Conservation (phyloP, 1,140 invertebrate species). For the Dreissena polymorpha region DNA sequence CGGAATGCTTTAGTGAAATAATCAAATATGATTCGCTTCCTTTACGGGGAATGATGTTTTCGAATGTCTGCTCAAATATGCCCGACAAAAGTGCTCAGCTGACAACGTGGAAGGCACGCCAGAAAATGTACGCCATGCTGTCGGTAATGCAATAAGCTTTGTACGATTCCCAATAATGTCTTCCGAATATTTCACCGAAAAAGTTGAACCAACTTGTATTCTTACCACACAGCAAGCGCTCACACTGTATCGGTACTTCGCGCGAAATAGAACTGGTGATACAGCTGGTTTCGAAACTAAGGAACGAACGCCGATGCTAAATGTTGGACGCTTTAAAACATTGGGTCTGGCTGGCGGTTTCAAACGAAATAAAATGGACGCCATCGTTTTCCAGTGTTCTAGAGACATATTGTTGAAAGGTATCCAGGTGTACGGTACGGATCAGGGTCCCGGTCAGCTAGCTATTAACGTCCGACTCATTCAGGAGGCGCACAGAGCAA, state of each 20-base stretch:
- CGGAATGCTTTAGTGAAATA: conserved; percentile 47
- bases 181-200: conserved; percentile 38
- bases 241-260: conserved; percentile 27
- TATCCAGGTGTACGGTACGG: conserved; percentile 32
- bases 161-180: conserved; percentile 60
- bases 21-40: conserved; percentile 48
- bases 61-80: conserved; percentile 51
- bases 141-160: conserved; percentile 46
- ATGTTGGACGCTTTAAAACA: conserved; percentile 12
- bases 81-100: conserved; percentile 42
- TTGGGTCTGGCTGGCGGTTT: conserved; percentile 38
- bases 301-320: conserved; percentile 6
- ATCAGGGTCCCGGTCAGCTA: conserved; percentile 17
- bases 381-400: conserved; percentile 30
- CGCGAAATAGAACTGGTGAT: conserved; percentile 2
- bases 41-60: conserved; percentile 41
- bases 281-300: not conserved
- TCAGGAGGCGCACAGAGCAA: conserved; percentile 16
- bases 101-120: conserved; percentile 29
- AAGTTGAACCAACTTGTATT: conserved; percentile 11
- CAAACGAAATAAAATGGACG: conserved; percentile 46
- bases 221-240: conserved; percentile 13
- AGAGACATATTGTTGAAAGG: conserved; percentile 24
- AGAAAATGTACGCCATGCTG: conserved; percentile 31
- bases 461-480: not conserved